A percentile compares a stretch with the other conserved stretches of the same genome.
Conservation (phyloP, 2,888 invertebrate species). For the Philopedon plagiatum region DNA sequence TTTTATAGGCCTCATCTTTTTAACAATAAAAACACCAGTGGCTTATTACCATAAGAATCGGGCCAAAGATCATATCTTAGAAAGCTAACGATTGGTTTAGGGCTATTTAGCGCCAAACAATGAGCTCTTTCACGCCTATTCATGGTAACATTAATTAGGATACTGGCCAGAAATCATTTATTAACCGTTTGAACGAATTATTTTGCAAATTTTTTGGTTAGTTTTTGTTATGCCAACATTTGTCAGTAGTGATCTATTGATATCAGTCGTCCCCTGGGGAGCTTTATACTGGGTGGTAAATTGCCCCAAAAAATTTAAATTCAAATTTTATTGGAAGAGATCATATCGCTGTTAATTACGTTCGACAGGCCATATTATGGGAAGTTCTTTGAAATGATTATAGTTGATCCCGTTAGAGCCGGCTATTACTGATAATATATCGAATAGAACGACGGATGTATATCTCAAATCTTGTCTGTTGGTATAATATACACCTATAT, state of each 20-base stretch:
- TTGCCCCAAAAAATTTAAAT: conserved; percentile 63
- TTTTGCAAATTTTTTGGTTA: conserved; percentile 28
- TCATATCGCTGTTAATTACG: conserved; percentile 65
- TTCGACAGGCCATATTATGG: conserved; percentile 49
- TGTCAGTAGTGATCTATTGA: conserved; percentile 18
- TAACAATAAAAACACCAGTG: conserved; percentile 58
- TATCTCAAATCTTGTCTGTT: conserved; percentile 41
- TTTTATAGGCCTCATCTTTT: conserved; percentile 58
- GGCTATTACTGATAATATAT: conserved; percentile 40
- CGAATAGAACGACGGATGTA: conserved; percentile 34
- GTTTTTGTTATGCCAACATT: conserved; percentile 39
- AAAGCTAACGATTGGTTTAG: conserved; percentile 46
- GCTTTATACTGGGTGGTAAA: conserved; percentile 58
- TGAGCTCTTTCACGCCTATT: conserved; percentile 51
- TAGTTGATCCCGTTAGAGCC: conserved; percentile 40
- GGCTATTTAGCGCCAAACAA: conserved; percentile 52
- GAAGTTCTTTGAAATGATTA: conserved; percentile 37
- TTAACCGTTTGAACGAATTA: conserved; percentile 15
- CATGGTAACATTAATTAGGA: conserved; percentile 44
- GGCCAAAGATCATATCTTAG: conserved; percentile 51
- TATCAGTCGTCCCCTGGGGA: conserved; percentile 50
- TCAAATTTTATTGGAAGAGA: conserved; percentile 61
- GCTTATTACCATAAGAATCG: conserved; percentile 61
- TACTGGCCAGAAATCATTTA: conserved; percentile 20
- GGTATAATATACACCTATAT: conserved; percentile 21